A percentile compares a stretch with the other conserved stretches of the same genome.
Conservation (phyloP, 2,797 vertebrate genomes). For the Poeciliopsis turneri region DNA sequence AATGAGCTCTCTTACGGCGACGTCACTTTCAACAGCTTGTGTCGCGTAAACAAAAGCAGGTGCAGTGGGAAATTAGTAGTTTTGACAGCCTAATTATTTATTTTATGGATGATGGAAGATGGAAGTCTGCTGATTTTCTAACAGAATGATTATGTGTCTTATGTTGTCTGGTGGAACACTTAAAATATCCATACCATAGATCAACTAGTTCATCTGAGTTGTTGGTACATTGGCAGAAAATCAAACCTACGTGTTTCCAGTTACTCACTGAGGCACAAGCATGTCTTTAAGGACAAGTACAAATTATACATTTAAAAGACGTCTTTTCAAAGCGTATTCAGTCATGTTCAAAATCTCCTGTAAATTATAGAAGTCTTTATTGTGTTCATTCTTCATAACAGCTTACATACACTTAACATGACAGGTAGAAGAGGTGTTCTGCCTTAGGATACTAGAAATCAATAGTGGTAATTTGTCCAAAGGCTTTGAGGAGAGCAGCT, state of each 20-base stretch:
- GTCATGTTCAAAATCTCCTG: constrained; percentile 11
- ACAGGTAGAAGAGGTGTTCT: constrained; percentile 45
- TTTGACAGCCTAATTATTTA: constrained; percentile 39
- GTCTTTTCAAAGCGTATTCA: constrained; percentile 28
- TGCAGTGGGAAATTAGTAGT: constrained; percentile 6
- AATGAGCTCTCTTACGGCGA: constrained; percentile 28
- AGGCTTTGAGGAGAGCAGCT: constrained; percentile 20
- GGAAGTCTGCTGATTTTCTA: constrained; percentile 17
- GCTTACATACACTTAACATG: constrained; percentile 38
- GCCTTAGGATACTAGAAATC: constrained; percentile 55
- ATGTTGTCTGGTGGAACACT: neutral
- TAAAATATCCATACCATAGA: constrained; percentile 15
- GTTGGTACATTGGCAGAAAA: constrained; percentile 10
- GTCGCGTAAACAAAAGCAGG: constrained; percentile 30
- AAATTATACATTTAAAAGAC: constrained; percentile 7
- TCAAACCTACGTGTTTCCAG: constrained; percentile 1
- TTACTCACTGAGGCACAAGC: neutral
- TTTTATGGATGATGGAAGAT: constrained; percentile 13
- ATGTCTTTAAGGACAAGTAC: constrained; percentile 12
- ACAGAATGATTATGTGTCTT: constrained; percentile 25
- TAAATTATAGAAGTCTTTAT: constrained; percentile 15
- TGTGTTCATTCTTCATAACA: constrained; percentile 28
- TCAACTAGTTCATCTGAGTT: constrained; percentile 3
- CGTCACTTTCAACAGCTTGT: constrained; percentile 15
- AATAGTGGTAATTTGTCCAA: constrained; percentile 48